Conservation (phyloP, 2,113 vertebrate species). For the Condylura cristata region DNA sequence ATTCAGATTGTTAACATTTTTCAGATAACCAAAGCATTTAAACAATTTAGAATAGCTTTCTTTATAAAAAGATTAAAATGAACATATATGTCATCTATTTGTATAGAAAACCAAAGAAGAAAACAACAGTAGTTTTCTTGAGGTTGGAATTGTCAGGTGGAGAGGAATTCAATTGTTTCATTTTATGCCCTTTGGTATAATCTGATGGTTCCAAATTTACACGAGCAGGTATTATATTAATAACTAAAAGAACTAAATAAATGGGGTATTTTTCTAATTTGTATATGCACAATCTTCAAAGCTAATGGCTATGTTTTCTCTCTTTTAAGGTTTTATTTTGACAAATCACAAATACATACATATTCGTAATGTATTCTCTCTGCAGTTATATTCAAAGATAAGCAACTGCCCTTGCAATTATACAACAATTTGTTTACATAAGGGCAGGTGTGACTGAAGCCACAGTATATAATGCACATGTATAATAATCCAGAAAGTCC, state of each 20-base stretch:
- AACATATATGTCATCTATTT: neutral
- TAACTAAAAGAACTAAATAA: constrained; percentile 7
- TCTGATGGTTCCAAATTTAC: constrained; percentile 20
- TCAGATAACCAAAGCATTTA: neutral
- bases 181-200: neutral
- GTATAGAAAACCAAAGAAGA: neutral
- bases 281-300: constrained; percentile 16
- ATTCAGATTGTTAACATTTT: constrained; percentile 37
- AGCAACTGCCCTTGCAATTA: constrained; percentile 26
- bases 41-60: constrained; percentile 35
- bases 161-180: neutral
- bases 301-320: neutral
- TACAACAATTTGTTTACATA: neutral
- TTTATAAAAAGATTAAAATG: neutral
- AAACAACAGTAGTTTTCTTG: neutral
- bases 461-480: neutral
- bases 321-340: constrained; percentile 6
- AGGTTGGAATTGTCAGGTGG: neutral
- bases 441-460: neutral
- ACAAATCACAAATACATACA: neutral
- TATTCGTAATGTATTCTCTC: neutral
- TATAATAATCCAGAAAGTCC: constrained; percentile 12
- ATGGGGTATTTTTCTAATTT: constrained; percentile 48
- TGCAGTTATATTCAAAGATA: neutral
- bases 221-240: neutral